These are phyloP conservation scores for Toxotes lorentzi DNA, from an alignment of 2,797 vertebrate genomes.

Conservation along the genomic window DNA sequence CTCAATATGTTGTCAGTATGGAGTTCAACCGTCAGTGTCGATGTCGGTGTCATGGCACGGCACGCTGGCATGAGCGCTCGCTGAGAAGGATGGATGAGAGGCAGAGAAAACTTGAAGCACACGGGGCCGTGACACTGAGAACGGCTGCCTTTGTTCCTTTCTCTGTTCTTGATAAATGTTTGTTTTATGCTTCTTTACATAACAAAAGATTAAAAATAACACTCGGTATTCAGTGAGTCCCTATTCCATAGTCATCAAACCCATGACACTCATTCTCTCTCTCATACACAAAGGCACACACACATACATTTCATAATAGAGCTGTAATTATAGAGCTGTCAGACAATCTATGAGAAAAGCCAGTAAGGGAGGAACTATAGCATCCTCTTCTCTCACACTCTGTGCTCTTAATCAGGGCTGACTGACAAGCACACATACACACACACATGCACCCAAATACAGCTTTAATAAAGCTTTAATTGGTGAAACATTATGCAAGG, in stretches of 20 bases:
- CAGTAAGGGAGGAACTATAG: slow-evolving; percentile 66
- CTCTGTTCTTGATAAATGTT: slow-evolving; percentile 72
- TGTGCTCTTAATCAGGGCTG: slow-evolving; percentile 61
- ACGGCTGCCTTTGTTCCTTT: slow-evolving; percentile 52
- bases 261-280: slow-evolving; percentile 61
- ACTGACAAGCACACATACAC: slow-evolving; percentile 43
- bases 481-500: slow-evolving; percentile 21
- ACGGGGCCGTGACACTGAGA: slow-evolving; percentile 38
- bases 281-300: not conserved
- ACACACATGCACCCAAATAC: not conserved
- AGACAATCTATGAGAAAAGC: slow-evolving; percentile 72
- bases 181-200: slow-evolving; percentile 71
- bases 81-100: slow-evolving; percentile 22
- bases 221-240: slow-evolving; percentile 60
- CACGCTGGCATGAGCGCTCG: slow-evolving; percentile 11
- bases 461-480: slow-evolving; percentile 48
- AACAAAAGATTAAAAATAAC: slow-evolving; percentile 75
- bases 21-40: slow-evolving; percentile 27
- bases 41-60: slow-evolving; percentile 5
- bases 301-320: slow-evolving; percentile 65
- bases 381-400: slow-evolving; percentile 55
- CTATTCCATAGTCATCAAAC: slow-evolving; percentile 67
- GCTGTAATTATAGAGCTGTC: slow-evolving; percentile 80
- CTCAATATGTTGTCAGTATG: slow-evolving; percentile 15
- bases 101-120: slow-evolving; percentile 12